Evolutionary conservation across 2,888 invertebrate species (phyloP).

Genomic region (Pelosia muscerda): DNA sequence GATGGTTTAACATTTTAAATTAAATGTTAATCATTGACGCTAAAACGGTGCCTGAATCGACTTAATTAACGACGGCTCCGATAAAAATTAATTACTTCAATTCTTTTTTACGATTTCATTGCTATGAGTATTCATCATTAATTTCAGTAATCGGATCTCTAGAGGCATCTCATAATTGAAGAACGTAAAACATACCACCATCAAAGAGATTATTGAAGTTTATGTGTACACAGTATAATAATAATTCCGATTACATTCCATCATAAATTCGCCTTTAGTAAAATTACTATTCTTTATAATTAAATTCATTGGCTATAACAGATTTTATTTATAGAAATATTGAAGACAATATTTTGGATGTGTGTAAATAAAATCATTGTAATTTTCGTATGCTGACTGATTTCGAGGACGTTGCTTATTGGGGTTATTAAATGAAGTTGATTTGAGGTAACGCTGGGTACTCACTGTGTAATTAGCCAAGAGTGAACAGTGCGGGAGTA

Average conservation of each 20-base stretch:
- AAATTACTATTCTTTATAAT: slow-evolving; percentile 4
- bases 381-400: slow-evolving; percentile 38
- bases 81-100: slow-evolving; percentile 53
- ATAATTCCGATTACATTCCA: slow-evolving; percentile 38
- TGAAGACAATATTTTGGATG: not conserved
- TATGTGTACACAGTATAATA: slow-evolving; percentile 38
- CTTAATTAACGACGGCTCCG: slow-evolving; percentile 50
- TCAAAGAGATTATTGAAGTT: slow-evolving; percentile 50
- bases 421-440: slow-evolving; percentile 68
- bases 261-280: slow-evolving; percentile 23
- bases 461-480: slow-evolving; percentile 77
- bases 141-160: slow-evolving; percentile 53
- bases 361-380: slow-evolving; percentile 7
- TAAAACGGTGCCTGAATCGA: slow-evolving; percentile 44
- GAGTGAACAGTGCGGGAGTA: slow-evolving; percentile 67
- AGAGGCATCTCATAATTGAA: slow-evolving; percentile 49
- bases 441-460: slow-evolving; percentile 73
- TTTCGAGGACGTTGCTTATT: slow-evolving; percentile 53
- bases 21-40: slow-evolving; percentile 47
- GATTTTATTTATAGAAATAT: not conserved
- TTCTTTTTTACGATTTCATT: slow-evolving; percentile 49
- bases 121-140: slow-evolving; percentile 51
- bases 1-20: slow-evolving; percentile 40
- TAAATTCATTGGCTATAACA: too few species aligned
- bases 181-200: slow-evolving; percentile 40